Conservation (phyloP, 2,888 invertebrate genomes). For the Drosophila differens region DNA sequence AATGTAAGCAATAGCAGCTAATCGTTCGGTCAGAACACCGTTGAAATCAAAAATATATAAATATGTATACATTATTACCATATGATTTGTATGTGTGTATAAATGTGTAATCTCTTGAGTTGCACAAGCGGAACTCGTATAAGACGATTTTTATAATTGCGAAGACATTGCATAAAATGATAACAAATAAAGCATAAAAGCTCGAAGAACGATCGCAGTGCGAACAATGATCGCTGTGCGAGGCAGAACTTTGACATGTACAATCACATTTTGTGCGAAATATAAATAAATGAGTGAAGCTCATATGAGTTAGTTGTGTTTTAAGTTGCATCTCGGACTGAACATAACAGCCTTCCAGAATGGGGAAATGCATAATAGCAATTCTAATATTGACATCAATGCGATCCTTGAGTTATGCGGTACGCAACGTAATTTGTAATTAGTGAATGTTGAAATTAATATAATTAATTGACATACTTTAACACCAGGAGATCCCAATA, state of each 20-base stretch:
- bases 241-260: neutral
- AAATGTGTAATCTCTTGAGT: neutral
- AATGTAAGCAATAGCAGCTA: neutral
- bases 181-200: neutral
- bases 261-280: neutral
- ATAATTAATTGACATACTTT: neutral
- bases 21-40: neutral
- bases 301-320: neutral
- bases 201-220: neutral
- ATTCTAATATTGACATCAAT: neutral
- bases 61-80: neutral
- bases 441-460: neutral
- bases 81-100: neutral
- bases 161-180: too few species aligned
- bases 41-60: neutral
- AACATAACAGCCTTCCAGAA: neutral
- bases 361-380: neutral
- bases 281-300: neutral
- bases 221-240: too few species aligned
- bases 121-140: neutral
- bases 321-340: neutral
- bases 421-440: neutral
- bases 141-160: too few species aligned
- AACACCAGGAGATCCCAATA: neutral
- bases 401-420: neutral